Conservation (phyloP, 2,888 invertebrate genomes). For the Mycalesis mineus region DNA sequence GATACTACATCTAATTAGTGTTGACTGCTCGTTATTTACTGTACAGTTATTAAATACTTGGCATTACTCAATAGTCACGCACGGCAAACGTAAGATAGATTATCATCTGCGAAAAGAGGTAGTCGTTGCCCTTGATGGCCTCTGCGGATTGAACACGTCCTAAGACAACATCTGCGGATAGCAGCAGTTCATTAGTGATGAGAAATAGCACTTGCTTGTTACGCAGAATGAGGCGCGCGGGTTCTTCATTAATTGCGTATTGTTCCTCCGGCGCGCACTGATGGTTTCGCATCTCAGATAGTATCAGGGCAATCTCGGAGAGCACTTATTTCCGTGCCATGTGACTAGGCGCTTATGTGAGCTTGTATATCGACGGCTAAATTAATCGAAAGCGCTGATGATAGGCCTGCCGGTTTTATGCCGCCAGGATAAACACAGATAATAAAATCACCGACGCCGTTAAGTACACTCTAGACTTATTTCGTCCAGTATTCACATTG, state of each 20-base stretch:
- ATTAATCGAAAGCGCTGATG: constrained; percentile 65
- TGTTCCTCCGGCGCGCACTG: constrained; percentile 35
- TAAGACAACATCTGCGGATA: constrained; percentile 47
- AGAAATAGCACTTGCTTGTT: constrained; percentile 51
- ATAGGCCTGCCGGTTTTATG: constrained; percentile 53
- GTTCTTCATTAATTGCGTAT: constrained; percentile 67
- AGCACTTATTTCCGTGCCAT: constrained; percentile 35
- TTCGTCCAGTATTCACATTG: constrained; percentile 40
- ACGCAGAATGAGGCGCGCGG: constrained; percentile 21
- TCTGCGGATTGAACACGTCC: constrained; percentile 39
- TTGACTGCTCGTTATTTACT: neutral
- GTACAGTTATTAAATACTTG: constrained; percentile 7
- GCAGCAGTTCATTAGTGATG: constrained; percentile 59
- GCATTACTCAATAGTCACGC: constrained; percentile 12
- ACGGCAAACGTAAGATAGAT: constrained; percentile 33
- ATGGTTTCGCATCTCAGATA: constrained; percentile 45
- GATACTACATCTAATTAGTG: neutral
- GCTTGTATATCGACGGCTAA: constrained; percentile 26
- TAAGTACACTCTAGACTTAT: constrained; percentile 53
- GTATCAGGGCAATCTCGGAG: constrained; percentile 31
- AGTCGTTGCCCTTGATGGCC: constrained; percentile 37
- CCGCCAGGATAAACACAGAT: constrained; percentile 63
- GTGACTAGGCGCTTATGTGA: constrained; percentile 6
- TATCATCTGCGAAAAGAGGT: constrained; percentile 28
- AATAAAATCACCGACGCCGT: constrained; percentile 44